Percentiles rank a stretch among this genome's conserved stretches.
Evolutionary conservation across 2,113 vertebrate genomes (phyloP).

Genomic region (Rhizomys pruinosus): DNA sequence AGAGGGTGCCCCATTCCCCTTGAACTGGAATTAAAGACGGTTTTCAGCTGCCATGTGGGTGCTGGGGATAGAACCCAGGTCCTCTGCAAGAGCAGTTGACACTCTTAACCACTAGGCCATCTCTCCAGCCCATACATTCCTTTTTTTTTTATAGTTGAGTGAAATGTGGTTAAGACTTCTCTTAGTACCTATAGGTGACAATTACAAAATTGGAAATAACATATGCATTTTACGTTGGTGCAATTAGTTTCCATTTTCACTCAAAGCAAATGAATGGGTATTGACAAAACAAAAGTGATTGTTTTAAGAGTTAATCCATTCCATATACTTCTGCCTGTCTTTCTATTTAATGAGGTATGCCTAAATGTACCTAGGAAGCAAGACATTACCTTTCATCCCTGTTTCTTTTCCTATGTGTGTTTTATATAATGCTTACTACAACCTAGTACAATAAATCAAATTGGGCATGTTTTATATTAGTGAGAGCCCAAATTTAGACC

Average conservation of each 20-base stretch:
- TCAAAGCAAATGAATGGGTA: not conserved
- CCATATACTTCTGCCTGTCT: not conserved
- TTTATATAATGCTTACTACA: too few relatives aligned
- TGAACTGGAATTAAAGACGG: too few relatives aligned
- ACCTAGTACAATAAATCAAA: not conserved
- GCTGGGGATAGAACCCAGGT: too few relatives aligned
- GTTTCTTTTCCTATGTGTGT: not conserved
- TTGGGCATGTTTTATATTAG: not conserved
- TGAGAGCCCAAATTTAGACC: not conserved
- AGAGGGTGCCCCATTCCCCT: too few relatives aligned
- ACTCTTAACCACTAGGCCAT: too few relatives aligned
- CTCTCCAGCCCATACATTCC: too few relatives aligned
- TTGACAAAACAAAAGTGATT: not conserved
- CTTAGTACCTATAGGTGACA: not conserved
- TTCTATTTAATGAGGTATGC: not conserved
- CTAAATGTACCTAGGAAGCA: not conserved
- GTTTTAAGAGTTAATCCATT: not conserved
- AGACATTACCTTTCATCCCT: not conserved
- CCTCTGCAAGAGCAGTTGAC: too few relatives aligned
- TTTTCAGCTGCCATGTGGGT: too few relatives aligned
- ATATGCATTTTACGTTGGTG: not conserved
- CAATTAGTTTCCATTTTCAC: not conserved
- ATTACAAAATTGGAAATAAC: not conserved
- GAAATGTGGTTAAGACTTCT: not conserved
- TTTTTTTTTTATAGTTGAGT: not conserved